Base-by-base conservation (phyloP, 1,140 invertebrate genomes). In the Drosophila albomicans region DNA sequence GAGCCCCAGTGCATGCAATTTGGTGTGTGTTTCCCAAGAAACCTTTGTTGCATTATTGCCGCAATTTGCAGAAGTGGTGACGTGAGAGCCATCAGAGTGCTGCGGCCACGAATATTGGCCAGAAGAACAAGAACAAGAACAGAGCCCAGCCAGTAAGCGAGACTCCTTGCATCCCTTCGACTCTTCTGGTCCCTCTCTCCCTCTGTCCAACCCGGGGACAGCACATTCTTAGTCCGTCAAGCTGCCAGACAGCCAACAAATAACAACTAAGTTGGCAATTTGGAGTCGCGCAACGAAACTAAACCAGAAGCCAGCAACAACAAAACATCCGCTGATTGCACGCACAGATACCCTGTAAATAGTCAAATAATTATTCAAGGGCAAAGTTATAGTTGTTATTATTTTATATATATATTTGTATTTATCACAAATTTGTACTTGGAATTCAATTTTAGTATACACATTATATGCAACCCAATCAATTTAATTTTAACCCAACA, bases 41-140 rank as follows among this genome's bases (percentile, higher is more conserved):
- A 87, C 84, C 84, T 87, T 87, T 87, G 84, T 87, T 87, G 84
- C 84, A 87, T 87, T 87, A 87, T 87, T 87, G 84, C 84, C 80
- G 84, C 84, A 87, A 87, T 87, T 87, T 87, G 84, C 84, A 82
- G 84, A 87, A 87, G 84, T 87, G 84, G 84, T 87, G 84, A 87
- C 84, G 84, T 87, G 84, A 87, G 84, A 88, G 84, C 84, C 84
- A 87, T 87, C 84, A 87, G 79, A 82, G 79, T 87, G 79, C 82
- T 87, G 75, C 79, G 79, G 78, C 82, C 82, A 86, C 79, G 72
- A 82, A 86, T 86, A 86, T 86, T 87, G 82, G 82, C 78, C 66
- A 52, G 57, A 41, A 73, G 43, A 43, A 61, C 7, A 25, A 25
- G 20, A 25, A 25, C 20, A 25, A 48, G 41, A 28, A 35, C 43